Conservation (phyloP, 1,140 invertebrate genomes). For the Drosophila baimaii region DNA sequence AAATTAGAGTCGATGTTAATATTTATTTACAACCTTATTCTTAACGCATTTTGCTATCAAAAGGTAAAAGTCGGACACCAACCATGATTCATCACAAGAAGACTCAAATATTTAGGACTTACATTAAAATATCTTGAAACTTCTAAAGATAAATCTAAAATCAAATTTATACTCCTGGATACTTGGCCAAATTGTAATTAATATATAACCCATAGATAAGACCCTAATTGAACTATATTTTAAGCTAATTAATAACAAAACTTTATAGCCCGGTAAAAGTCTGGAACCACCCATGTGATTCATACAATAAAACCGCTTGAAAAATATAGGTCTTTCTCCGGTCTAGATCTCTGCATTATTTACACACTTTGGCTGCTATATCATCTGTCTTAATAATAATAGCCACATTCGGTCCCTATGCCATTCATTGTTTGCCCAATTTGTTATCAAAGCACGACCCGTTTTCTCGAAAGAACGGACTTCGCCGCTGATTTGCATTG, state of each 20-base stretch:
- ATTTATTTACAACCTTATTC: no score
- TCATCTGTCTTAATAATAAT: constrained; percentile 26
- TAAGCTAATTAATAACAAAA: background rate
- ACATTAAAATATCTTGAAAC: no score
- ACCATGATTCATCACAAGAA: background rate
- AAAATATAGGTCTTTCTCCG: constrained; percentile 13
- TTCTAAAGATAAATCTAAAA: background rate
- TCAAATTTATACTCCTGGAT: no score
- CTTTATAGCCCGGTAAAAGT: background rate
- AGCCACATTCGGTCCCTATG: constrained; percentile 26
- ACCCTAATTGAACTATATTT: no score
- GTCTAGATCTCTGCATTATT: constrained; percentile 2
- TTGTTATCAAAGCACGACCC: constrained; percentile 62
- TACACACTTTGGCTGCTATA: constrained; percentile 16
- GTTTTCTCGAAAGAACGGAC: constrained; percentile 53
- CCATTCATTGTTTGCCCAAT: constrained; percentile 44
- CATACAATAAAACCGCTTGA: constrained; percentile 9
- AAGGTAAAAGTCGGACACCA: background rate
- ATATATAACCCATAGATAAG: no score
- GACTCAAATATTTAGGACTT: background rate
- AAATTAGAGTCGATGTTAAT: no score
- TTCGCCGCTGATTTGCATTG: constrained; percentile 58
- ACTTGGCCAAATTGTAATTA: no score
- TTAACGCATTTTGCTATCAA: no score
- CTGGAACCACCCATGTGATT: constrained; percentile 7